Percentiles rank a stretch among this genome's conserved stretches.
Conservation (phyloP, 2,888 invertebrate genomes). For the Synergus itoensis region DNA sequence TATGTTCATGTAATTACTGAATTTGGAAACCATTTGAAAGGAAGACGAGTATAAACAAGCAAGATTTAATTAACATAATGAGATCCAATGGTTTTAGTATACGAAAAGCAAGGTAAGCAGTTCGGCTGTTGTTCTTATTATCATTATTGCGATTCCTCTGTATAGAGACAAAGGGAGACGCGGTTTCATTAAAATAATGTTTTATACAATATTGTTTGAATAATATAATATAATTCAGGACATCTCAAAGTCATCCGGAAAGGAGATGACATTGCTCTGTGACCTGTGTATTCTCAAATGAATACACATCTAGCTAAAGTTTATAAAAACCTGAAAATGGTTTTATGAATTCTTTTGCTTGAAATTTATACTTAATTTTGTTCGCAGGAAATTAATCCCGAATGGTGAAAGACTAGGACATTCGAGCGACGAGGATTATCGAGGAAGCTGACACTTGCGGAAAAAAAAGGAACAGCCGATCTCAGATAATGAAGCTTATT, state of each 20-base stretch:
- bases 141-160: neutral
- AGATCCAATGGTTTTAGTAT: neutral
- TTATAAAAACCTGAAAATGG: too few relatives aligned
- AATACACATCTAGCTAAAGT: too few relatives aligned
- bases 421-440: neutral
- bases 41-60: neutral
- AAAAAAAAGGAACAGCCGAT: conserved; percentile 31
- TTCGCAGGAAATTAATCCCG: conserved; percentile 19
- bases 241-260: neutral
- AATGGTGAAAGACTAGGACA: conserved; percentile 44
- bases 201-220: neutral
- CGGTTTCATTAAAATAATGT: neutral
- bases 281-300: too few relatives aligned
- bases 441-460: conserved; percentile 43
- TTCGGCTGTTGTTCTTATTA: neutral
- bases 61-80: neutral
- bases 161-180: neutral
- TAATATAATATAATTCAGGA: neutral
- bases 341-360: too few relatives aligned
- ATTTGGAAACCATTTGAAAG: neutral
- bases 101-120: neutral
- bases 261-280: neutral
- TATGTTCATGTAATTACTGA: neutral
- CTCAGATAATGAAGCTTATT: conserved; percentile 60
- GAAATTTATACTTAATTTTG: neutral